Evolutionary conservation across 37 sponge, comb jelly and placozoan species (phyloP).

Genomic region (Spongilla lacustris): DNA sequence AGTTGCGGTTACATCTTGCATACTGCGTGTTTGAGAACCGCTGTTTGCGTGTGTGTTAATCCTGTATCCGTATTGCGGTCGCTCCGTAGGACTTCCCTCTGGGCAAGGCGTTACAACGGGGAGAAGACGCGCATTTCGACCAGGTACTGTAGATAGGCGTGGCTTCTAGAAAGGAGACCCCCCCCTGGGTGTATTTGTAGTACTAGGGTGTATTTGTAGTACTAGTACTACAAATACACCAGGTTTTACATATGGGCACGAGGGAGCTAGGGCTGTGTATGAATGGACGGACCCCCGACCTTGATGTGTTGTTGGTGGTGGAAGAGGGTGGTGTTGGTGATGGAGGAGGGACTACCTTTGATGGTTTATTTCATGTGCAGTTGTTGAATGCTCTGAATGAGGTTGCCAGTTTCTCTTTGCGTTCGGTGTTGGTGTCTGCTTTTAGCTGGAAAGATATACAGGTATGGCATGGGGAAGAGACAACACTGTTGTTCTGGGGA

Average conservation of each 20-base stretch:
- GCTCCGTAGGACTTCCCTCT: slow-evolving; percentile 60
- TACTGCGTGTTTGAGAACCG: not conserved
- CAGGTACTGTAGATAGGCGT: slow-evolving; percentile 52
- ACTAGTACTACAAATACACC: no score
- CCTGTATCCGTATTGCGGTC: not conserved
- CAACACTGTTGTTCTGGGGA: not conserved
- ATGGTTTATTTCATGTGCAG: slow-evolving; percentile 14
- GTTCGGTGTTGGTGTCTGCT: slow-evolving; percentile 78
- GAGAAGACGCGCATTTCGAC: slow-evolving; percentile 86
- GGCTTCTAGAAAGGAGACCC: not conserved
- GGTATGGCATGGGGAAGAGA: slow-evolving; percentile 30
- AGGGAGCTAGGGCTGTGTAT: no score
- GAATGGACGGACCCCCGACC: no score
- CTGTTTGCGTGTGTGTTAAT: no score
- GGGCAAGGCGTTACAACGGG: slow-evolving; percentile 73
- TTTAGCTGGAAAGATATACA: slow-evolving; percentile 90
- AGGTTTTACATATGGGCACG: no score
- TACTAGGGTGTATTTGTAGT: no score
- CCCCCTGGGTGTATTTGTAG: no score
- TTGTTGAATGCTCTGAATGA: slow-evolving; percentile 80
- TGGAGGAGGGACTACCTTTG: not conserved
- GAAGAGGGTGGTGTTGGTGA: not conserved
- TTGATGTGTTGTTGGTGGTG: no score
- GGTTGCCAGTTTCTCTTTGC: slow-evolving; percentile 86
- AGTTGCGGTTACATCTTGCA: not conserved